Evolutionary conservation across 2,888 invertebrate genomes (phyloP).

Genomic region (Drosophila neotestacea): DNA sequence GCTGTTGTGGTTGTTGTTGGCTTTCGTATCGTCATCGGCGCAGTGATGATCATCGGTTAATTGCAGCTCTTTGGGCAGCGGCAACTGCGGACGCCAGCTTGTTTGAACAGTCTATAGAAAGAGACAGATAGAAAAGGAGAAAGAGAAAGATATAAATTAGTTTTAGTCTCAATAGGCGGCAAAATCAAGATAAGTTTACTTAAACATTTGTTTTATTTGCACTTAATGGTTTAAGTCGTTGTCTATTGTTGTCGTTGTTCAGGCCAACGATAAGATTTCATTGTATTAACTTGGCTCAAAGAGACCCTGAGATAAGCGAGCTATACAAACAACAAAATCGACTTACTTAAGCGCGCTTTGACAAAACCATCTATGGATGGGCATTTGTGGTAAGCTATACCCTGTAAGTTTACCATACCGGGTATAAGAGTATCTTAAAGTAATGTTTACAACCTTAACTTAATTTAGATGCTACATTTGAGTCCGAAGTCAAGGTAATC

Average conservation of each 20-base stretch:
- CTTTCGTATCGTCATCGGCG: conserved; percentile 73
- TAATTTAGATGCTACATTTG: background rate
- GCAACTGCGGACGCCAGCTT: conserved; percentile 85
- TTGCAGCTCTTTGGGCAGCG: conserved; percentile 84
- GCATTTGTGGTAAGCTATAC: conserved; percentile 13
- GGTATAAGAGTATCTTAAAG: background rate
- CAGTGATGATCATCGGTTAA: conserved; percentile 76
- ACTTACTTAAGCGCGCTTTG: conserved; percentile 27
- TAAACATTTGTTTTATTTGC: conserved; percentile 66
- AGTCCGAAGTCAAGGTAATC: background rate
- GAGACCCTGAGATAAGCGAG: conserved; percentile 47
- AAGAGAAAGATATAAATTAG: conserved; percentile 30
- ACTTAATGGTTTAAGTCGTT: conserved; percentile 41
- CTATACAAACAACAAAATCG: conserved; percentile 9
- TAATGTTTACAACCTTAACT: no score
- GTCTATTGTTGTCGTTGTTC: conserved; percentile 30
- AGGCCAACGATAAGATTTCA: conserved; percentile 49
- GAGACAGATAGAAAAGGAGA: conserved; percentile 10
- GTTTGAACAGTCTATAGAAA: conserved; percentile 85
- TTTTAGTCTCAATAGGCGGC: conserved; percentile 36
- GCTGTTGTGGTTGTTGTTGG: conserved; percentile 76
- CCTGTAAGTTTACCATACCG: background rate
- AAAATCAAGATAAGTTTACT: conserved; percentile 62
- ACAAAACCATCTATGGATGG: conserved; percentile 16
- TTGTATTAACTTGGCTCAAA: conserved; percentile 55